These are phyloP conservation scores for Alligator sinensis DNA, from an alignment of 2,113 vertebrate genomes.

Conservation along the genomic window DNA sequence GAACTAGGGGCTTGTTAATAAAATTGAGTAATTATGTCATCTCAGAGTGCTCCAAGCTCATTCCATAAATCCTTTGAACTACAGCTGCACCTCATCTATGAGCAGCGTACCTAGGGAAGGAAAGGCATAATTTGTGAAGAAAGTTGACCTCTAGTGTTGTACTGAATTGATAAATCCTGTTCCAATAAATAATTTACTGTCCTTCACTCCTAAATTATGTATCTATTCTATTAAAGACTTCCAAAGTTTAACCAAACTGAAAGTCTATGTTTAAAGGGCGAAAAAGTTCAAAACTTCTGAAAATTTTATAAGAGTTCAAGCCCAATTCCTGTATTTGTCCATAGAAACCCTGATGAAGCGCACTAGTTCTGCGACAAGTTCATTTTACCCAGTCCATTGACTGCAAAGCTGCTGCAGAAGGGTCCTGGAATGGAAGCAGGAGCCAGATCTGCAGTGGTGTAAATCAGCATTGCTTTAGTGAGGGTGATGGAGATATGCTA, in stretches of 20 bases:
- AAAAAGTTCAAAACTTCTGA: not conserved
- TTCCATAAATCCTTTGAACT: not conserved
- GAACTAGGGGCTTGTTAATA: not conserved
- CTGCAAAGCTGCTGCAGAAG: not conserved
- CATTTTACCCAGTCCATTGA: not conserved
- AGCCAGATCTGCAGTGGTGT: not conserved
- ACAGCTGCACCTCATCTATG: not conserved
- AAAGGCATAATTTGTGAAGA: not conserved
- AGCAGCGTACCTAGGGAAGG: not conserved
- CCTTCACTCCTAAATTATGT: not conserved
- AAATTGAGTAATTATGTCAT: not conserved
- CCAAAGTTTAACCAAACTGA: not conserved
- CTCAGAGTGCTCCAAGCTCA: not conserved
- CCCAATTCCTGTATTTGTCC: not conserved
- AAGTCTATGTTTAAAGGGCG: not conserved
- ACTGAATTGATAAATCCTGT: not conserved
- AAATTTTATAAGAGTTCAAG: not conserved
- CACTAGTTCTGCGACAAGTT: not conserved
- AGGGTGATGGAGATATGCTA: not conserved
- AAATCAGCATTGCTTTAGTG: not conserved
- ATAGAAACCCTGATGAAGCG: not conserved
- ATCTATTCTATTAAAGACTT: not conserved
- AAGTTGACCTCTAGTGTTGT: not conserved
- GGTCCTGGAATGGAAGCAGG: too few species aligned
- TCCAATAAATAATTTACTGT: not conserved